phyloP scores from a whole-genome alignment of 2,888 invertebrate genomes.

The Apodemia hepburni region DNA sequence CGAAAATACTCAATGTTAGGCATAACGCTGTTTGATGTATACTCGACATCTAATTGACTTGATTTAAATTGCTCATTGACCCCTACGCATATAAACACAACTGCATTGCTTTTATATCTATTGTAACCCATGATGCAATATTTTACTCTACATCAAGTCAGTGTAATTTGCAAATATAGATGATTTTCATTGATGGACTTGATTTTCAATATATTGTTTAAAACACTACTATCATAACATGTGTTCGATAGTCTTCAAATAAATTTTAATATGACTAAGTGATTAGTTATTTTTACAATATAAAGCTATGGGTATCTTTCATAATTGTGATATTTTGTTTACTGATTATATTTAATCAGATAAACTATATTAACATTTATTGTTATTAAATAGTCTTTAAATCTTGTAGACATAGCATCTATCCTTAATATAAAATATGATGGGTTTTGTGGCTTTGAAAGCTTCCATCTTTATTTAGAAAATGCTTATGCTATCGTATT shows the following conservation, averaged over 20 bases:
- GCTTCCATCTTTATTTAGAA: no score
- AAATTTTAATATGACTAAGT: background rate
- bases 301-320: no score
- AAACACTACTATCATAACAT: background rate
- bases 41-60: background rate
- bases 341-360: background rate
- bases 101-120: no score
- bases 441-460: no score
- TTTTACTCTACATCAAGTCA: no score
- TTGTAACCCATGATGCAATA: no score
- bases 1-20: slow-evolving; percentile 14
- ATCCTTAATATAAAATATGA: background rate
- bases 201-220: background rate
- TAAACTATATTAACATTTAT: background rate
- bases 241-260: background rate
- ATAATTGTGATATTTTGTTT: background rate
- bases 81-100: background rate
- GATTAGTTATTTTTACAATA: no score
- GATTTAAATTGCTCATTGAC: background rate
- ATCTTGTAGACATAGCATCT: background rate
- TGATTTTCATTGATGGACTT: background rate
- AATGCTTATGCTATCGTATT: no score
- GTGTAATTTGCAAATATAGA: background rate
- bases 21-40: slow-evolving; percentile 2
- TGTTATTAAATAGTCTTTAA: background rate